Evolutionary conservation across 2,888 invertebrate genomes (phyloP).

Genomic region (Amorpha juglandis): DNA sequence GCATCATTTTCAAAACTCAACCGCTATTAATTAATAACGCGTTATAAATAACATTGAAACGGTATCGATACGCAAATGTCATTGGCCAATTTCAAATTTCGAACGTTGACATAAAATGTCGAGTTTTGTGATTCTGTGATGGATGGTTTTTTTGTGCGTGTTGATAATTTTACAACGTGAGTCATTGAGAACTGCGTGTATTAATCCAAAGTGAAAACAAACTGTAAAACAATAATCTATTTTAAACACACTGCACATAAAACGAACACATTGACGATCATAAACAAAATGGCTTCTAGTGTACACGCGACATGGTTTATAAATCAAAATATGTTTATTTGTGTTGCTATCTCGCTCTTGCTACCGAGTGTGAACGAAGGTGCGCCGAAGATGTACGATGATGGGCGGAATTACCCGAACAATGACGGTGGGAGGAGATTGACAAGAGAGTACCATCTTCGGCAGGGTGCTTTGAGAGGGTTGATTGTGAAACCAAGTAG

Average conservation of each 20-base stretch:
- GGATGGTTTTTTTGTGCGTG: neutral
- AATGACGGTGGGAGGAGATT: slow-evolving; percentile 72
- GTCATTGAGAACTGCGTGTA: slow-evolving; percentile 25
- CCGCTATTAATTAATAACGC: slow-evolving; percentile 36
- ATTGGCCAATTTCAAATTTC: slow-evolving; percentile 22
- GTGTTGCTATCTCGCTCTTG: slow-evolving; percentile 75
- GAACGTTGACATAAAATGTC: neutral
- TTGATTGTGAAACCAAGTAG: slow-evolving; percentile 86
- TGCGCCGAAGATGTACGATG: slow-evolving; percentile 65
- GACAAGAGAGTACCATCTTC: slow-evolving; percentile 85
- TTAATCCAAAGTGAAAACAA: slow-evolving; percentile 68
- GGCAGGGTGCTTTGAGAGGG: slow-evolving; percentile 88
- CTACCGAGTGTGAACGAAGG: slow-evolving; percentile 73
- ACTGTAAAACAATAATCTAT: slow-evolving; percentile 67
- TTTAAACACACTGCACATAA: slow-evolving; percentile 65
- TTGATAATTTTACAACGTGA: slow-evolving; percentile 16
- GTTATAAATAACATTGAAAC: slow-evolving; percentile 32
- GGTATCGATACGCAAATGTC: slow-evolving; percentile 29
- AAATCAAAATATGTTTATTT: slow-evolving; percentile 81
- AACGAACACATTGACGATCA: slow-evolving; percentile 63
- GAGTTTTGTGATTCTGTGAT: slow-evolving; percentile 5
- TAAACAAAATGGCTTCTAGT: slow-evolving; percentile 78
- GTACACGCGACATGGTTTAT: slow-evolving; percentile 76
- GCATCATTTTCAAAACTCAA: slow-evolving; percentile 40
- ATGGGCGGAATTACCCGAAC: slow-evolving; percentile 59